phyloP scores from a whole-genome alignment of 1,140 invertebrate species.

The Lordiphosa collinella region DNA sequence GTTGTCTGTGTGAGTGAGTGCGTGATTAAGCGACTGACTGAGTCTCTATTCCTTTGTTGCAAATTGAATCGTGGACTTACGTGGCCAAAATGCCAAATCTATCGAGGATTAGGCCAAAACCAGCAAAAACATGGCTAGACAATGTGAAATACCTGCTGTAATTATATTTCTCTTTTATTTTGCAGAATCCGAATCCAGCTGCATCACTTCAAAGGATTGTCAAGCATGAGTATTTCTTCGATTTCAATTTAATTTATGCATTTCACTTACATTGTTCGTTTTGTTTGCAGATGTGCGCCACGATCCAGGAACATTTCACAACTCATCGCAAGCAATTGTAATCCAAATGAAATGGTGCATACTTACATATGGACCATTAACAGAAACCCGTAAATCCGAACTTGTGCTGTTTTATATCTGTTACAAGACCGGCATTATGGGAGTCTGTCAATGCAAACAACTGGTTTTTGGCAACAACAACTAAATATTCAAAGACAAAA shows the following conservation, averaged over 20 bases:
- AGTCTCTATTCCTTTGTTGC: slow-evolving; percentile 52
- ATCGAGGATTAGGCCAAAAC: slow-evolving; percentile 45
- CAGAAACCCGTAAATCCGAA: slow-evolving; percentile 80
- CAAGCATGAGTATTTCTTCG: no score
- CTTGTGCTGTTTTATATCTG: slow-evolving; percentile 79
- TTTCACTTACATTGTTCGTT: no score
- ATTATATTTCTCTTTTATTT: no score
- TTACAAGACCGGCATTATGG: slow-evolving; percentile 80
- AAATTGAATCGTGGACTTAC: slow-evolving; percentile 65
- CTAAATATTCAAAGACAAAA: slow-evolving; percentile 1
- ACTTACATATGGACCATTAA: slow-evolving; percentile 79
- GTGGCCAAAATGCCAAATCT: slow-evolving; percentile 48
- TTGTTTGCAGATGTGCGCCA: no score
- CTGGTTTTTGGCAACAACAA: slow-evolving; percentile 71
- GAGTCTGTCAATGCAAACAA: slow-evolving; percentile 80
- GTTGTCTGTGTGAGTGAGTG: slow-evolving; percentile 16
- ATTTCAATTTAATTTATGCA: no score
- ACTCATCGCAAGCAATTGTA: slow-evolving; percentile 14
- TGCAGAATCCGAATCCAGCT: no score
- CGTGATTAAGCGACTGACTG: no score
- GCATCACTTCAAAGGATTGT: no score
- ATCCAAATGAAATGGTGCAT: slow-evolving; percentile 65
- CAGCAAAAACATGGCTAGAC: slow-evolving; percentile 29
- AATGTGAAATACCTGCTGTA: neutral
- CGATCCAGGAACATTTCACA: slow-evolving; percentile 23